Evolutionary conservation across 2,113 vertebrate genomes (phyloP), one percentile per base, ranked within the genome.

Genomic region (Taurulus bubalis): DNA sequence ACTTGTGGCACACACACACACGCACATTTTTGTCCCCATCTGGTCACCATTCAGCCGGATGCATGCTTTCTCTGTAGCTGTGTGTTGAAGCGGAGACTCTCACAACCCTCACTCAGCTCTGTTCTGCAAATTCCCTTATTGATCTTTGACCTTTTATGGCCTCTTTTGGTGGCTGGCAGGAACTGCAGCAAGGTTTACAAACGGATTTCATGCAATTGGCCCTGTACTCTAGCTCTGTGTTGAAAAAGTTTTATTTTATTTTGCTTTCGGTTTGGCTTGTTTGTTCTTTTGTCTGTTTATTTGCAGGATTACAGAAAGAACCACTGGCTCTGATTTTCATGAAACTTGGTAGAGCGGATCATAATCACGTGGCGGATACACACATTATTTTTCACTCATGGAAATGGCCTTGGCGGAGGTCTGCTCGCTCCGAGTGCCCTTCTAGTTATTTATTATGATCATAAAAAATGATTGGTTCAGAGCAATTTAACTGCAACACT

Each of bases 11-110:
- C 73, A 47, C 79, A 79, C 79, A 79, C 80, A 53, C 59, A 36
- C 79, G 63, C 59, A 70, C 65, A 73, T 85, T 83, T 89, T 74
- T 91, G 91, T 92, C 87, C 90, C 88, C 92, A 92, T 92, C 85
- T 92, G 92, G 87, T 91, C 92, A 83, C 90, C 89, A 88, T 89
- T 87, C 89, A 77, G 72, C 84, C 79, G 77, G 55, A 88, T 88
- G 73, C 15, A 32, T 79, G 78, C 68, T 75, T 65, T 77, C 83
- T 91, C 77, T 92, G 89, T 91, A 89, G 89, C 81, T 79, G 88
- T 84, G 85, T 64, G 85, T 55, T 90, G 85, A 84, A 85, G 85
- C 79, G 82, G 80, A 86, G 51, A 42, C 58, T 49, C 81, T 90
- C 87, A 86, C 85, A 87, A 86, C 83, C 85, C 85, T 83, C 75